Conservation (phyloP, 2,797 vertebrate genomes). For the Gastrophryne carolinensis region DNA sequence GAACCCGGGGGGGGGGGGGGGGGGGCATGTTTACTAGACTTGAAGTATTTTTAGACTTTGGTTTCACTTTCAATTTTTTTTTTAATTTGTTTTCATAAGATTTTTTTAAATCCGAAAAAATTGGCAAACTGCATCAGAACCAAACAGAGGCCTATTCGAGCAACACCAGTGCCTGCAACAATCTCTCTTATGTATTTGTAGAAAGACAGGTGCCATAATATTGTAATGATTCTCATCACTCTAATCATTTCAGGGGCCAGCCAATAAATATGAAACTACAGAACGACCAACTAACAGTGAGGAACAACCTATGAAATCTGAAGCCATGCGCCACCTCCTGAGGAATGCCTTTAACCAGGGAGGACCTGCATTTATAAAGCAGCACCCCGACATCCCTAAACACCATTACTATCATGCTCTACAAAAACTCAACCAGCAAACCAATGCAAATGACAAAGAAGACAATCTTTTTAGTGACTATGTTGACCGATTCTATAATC, state of each 20-base stretch:
- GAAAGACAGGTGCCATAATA: background rate
- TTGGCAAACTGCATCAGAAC: too few relatives aligned
- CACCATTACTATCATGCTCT: slow-evolving; percentile 85
- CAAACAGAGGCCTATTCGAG: too few relatives aligned
- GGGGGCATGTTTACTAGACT: too few relatives aligned
- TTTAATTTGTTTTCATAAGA: too few relatives aligned
- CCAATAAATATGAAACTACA: slow-evolving; percentile 33
- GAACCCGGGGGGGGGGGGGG: too few relatives aligned
- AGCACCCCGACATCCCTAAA: slow-evolving; percentile 68
- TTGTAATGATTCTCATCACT: accelerated
- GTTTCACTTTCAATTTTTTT: too few relatives aligned
- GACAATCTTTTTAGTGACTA: slow-evolving; percentile 87
- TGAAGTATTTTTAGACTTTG: too few relatives aligned
- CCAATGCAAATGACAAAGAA: slow-evolving; percentile 67
- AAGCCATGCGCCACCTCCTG: slow-evolving; percentile 82
- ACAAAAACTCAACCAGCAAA: slow-evolving; percentile 82
- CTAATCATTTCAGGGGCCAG: slow-evolving; percentile 42
- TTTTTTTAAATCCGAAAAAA: too few relatives aligned
- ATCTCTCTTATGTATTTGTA: background rate
- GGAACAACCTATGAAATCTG: slow-evolving; percentile 60
- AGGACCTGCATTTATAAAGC: slow-evolving; percentile 53
- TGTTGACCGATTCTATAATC: slow-evolving; percentile 85
- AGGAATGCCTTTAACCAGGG: slow-evolving; percentile 85
- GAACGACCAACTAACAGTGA: slow-evolving; percentile 54
- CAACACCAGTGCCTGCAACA: background rate